These are phyloP conservation scores for Muscicapa adusta DNA, from an alignment of 2,113 vertebrate genomes.

Conservation along the genomic window DNA sequence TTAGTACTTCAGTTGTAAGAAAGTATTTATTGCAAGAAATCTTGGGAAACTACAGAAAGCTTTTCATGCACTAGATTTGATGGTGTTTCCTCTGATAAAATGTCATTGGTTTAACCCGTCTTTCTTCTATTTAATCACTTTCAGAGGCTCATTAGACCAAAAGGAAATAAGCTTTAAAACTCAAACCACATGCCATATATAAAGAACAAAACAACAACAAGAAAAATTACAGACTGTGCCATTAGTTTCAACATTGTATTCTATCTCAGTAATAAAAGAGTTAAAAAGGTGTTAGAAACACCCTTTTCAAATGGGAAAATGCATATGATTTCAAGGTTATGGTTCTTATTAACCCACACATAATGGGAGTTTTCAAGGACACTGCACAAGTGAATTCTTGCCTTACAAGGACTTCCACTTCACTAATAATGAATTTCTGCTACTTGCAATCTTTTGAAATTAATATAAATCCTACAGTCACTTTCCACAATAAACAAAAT, in stretches of 20 bases:
- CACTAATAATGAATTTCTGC: neutral
- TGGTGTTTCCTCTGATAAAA: constrained; percentile 55
- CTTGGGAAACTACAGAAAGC: neutral
- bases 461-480: neutral
- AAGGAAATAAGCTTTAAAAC: constrained; percentile 68
- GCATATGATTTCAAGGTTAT: neutral
- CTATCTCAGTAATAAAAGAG: neutral
- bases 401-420: neutral
- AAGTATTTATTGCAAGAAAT: constrained; percentile 7
- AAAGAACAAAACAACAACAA: constrained; percentile 7
- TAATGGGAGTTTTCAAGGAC: neutral
- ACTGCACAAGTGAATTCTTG: neutral
- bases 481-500: neutral
- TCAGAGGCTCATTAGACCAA: constrained; percentile 58
- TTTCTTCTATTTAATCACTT: constrained; percentile 65
- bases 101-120: constrained; percentile 38
- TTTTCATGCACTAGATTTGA: neutral
- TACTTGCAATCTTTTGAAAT: neutral
- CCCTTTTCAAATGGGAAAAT: constrained; percentile 15
- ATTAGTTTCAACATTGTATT: neutral
- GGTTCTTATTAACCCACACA: neutral
- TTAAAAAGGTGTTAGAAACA: constrained; percentile 22
- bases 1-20: neutral
- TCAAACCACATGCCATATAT: constrained; percentile 66
- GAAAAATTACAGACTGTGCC: neutral